Percentiles rank a stretch among this genome's conserved stretches.
Evolutionary conservation across 2,797 vertebrate species (phyloP).

Genomic region (Cetoscarus ocellatus): DNA sequence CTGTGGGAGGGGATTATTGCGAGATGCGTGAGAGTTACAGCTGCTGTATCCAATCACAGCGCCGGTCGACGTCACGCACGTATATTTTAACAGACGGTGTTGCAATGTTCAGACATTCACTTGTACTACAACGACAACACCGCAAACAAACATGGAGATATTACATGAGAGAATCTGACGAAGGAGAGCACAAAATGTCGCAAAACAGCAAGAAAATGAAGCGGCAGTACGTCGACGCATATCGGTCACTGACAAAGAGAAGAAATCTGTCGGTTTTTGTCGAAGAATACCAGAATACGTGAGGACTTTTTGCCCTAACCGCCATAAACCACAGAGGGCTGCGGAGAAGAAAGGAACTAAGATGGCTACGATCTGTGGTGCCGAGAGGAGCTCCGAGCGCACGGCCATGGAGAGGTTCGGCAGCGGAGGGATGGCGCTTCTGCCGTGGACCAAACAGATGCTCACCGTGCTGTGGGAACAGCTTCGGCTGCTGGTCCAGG

Average conservation of each 20-base stretch:
- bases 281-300: constrained; percentile 85
- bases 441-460: constrained; percentile 85
- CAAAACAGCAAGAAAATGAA: constrained; percentile 69
- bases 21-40: constrained; percentile 24
- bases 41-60: constrained; percentile 45
- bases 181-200: constrained; percentile 48
- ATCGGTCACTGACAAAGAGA: constrained; percentile 54
- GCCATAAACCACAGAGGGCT: not conserved
- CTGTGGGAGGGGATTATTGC: accelerated
- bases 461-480: constrained; percentile 84
- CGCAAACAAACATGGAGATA: constrained; percentile 65
- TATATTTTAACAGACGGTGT: constrained; percentile 17
- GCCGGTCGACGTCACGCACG: not conserved
- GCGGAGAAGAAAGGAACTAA: constrained; percentile 14
- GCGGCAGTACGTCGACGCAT: constrained; percentile 52
- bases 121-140: constrained; percentile 12
- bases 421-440: constrained; percentile 75
- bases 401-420: constrained; percentile 79
- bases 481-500: constrained; percentile 80
- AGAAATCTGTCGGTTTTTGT: constrained; percentile 66
- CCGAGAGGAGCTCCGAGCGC: constrained; percentile 37
- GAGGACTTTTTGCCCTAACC: constrained; percentile 45
- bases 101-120: constrained; percentile 38
- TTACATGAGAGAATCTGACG: constrained; percentile 47
- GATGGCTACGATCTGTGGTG: constrained; percentile 70